Conservation (phyloP, 2,113 vertebrate species). For the Brachypteracias leptosomus region DNA sequence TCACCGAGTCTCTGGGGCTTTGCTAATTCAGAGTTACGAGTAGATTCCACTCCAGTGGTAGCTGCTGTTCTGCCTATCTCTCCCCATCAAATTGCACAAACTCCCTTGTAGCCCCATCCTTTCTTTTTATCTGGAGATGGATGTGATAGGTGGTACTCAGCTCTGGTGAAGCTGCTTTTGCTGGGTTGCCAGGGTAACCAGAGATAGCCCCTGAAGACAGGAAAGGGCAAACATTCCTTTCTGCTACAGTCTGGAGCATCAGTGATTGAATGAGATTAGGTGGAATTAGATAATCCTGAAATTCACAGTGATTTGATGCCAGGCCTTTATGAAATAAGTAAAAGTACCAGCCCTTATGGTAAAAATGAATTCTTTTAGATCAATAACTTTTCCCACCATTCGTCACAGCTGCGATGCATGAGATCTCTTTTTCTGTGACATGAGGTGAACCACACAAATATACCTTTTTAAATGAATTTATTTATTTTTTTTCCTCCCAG, state of each 20-base stretch:
- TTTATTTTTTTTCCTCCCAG: not conserved
- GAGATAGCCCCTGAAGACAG: conserved; percentile 72
- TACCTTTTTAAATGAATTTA: not conserved
- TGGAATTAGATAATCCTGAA: conserved; percentile 72
- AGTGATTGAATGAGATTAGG: conserved; percentile 74
- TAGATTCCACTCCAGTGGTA: not conserved
- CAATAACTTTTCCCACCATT: conserved; percentile 37
- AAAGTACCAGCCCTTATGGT: conserved; percentile 49
- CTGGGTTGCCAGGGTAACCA: conserved; percentile 84
- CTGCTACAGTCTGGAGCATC: conserved; percentile 69
- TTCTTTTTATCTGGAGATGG: not conserved
- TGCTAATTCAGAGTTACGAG: not conserved
- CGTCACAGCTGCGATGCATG: not conserved
- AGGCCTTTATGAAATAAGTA: conserved; percentile 67
- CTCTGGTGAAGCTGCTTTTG: not conserved
- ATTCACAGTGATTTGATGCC: conserved; percentile 62
- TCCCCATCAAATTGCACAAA: not conserved
- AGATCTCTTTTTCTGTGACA: not conserved
- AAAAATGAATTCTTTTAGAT: conserved; percentile 60
- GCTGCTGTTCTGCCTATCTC: not conserved
- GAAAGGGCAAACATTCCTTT: conserved; percentile 73
- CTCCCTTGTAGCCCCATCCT: not conserved
- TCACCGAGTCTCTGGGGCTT: not conserved
- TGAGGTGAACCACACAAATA: not conserved
- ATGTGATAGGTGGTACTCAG: not conserved